Percentiles rank a stretch among this genome's conserved stretches.
Evolutionary conservation across 2,888 invertebrate genomes (phyloP).

Genomic region (Calameuta idolon): DNA sequence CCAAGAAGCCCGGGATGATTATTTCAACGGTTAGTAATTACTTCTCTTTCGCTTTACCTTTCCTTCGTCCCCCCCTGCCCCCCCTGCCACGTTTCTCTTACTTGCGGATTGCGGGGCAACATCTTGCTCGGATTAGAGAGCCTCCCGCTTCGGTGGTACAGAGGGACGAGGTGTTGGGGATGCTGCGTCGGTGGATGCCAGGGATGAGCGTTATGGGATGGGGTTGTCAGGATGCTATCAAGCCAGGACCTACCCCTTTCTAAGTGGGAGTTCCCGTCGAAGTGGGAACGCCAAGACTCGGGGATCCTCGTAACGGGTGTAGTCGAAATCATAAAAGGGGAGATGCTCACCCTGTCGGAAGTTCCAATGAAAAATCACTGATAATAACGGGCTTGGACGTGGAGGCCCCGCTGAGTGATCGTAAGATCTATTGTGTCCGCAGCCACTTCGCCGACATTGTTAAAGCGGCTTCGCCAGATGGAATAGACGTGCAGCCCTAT

Average conservation of each 20-base stretch:
- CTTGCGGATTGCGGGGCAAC: constrained; percentile 44
- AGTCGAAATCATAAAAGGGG: constrained; percentile 44
- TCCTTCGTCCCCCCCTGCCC: constrained; percentile 28
- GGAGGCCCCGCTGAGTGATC: constrained; percentile 36
- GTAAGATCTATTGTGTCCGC: constrained; percentile 30
- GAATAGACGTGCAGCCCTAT: not conserved
- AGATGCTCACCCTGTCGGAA: constrained; percentile 2
- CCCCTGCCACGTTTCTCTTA: constrained; percentile 35
- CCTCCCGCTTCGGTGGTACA: constrained; percentile 12
- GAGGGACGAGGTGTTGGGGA: not conserved
- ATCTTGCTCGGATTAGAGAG: constrained; percentile 62
- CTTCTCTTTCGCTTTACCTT: constrained; percentile 53
- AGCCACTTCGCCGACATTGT: constrained; percentile 23
- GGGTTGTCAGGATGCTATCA: not conserved
- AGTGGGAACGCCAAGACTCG: not conserved
- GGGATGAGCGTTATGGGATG: not conserved
- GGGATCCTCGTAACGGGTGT: constrained; percentile 34
- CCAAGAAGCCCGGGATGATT: constrained; percentile 44
- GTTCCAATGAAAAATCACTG: constrained; percentile 40
- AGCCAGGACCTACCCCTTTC: not conserved
- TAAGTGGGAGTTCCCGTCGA: not conserved
- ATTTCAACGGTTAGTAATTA: constrained; percentile 62
- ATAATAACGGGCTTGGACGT: constrained; percentile 32
- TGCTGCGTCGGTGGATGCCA: not conserved
- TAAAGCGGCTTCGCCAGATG: constrained; percentile 1